phyloP scores from a whole-genome alignment of 2,113 vertebrate genomes.

The Cephalopterus ornatus region DNA sequence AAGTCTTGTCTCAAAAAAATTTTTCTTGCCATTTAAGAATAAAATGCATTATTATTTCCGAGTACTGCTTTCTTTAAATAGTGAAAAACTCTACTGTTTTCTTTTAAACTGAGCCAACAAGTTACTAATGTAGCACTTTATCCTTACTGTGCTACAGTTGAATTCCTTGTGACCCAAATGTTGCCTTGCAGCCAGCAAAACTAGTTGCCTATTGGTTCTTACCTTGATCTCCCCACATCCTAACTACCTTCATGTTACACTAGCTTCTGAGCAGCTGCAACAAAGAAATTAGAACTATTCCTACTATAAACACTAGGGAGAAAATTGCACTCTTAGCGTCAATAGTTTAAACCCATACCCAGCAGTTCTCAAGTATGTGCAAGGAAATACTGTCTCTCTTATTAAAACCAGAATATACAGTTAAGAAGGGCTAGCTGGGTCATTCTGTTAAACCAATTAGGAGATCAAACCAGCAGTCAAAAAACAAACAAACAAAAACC shows the following conservation, averaged over 20 bases:
- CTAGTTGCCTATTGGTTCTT: background rate
- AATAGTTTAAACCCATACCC: background rate
- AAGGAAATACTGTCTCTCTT: background rate
- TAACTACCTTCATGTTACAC: background rate
- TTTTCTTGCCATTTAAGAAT: background rate
- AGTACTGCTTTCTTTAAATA: background rate
- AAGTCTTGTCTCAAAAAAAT: constrained; percentile 50
- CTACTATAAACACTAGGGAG: background rate
- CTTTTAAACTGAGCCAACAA: background rate
- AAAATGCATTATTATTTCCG: background rate
- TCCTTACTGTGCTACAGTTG: background rate
- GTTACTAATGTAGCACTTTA: background rate
- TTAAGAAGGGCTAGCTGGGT: background rate
- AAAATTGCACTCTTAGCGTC: background rate
- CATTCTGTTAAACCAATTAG: background rate
- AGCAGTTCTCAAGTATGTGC: background rate
- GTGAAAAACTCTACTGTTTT: background rate
- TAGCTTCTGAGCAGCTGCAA: background rate
- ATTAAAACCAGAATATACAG: background rate
- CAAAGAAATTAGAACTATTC: background rate
- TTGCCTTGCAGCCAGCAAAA: background rate
- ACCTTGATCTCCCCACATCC: background rate
- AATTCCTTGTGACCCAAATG: background rate
- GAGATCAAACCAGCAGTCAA: background rate
- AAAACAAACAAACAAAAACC: background rate